Evolutionary conservation across 2,888 invertebrate species (phyloP), one percentile per base, ranked within the genome.

Genomic region (Diabrotica balteata): DNA sequence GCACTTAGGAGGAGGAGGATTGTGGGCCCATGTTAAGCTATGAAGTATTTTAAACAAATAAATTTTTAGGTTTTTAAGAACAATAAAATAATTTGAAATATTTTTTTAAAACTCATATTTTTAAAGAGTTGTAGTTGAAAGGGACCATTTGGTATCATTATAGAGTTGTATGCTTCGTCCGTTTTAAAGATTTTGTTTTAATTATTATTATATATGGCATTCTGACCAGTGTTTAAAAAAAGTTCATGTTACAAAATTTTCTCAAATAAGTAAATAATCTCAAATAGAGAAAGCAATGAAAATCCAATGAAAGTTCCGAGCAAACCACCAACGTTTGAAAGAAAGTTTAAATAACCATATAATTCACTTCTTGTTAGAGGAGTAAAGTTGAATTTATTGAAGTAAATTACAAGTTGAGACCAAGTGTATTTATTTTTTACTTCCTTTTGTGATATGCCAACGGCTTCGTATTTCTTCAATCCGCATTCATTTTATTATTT

Each of bases 321-420:
- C 3, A 80, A 63, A 46, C 80, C 80, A 45, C 79, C 80, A 53
- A 79, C 75, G 64, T 78, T 80, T 4, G 78, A 76, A 55, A 80
- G 57, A 61, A 80, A 79, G 49, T 79, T 77, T 50, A 76, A 73
- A 42, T 75, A 70, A 7, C 77, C 78, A 68, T 77, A 80, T 2
- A 79, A 69, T 66, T 78, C 79, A 59, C 76, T 78, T 53, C 79
- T 73, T 54, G 79, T 75, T n/a, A 74, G 72, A 7, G 76, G 75
- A 58, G 76, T 76, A 47, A 75, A 77, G 52, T 72, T 73, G 65
- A 66, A 72, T 10, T 64, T 58, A 55, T 77, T 76, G 70, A 77
- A 76, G 64, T 76, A 77, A 11, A 77, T 65, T 8, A 72, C 71
- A 51, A 77, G 63, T 62, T 76, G 75, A 7, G 77, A 77, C 45